Evolutionary conservation across 1,140 invertebrate genomes (phyloP).

Genomic region (Drosophila equinoxialis): DNA sequence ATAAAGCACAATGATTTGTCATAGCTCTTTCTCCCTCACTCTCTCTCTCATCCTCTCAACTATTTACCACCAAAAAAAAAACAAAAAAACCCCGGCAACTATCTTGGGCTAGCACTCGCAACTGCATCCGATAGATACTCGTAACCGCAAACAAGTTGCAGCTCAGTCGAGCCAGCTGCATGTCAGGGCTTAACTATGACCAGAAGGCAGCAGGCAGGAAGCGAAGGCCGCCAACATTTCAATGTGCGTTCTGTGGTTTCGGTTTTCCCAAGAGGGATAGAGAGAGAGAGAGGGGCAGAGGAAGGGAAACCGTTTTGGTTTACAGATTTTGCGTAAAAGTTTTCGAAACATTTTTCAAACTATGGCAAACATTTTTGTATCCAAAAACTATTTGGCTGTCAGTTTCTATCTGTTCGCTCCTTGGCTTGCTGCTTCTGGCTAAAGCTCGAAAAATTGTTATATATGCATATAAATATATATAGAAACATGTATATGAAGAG

Average conservation of each 20-base stretch:
- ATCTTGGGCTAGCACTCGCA: constrained; percentile 43
- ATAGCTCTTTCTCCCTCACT: constrained; percentile 17
- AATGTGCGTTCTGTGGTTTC: constrained; percentile 71
- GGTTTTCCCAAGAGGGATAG: background rate
- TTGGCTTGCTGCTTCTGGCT: background rate
- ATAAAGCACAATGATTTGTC: constrained; percentile 75
- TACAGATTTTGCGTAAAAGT: constrained; percentile 70
- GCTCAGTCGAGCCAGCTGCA: constrained; percentile 57
- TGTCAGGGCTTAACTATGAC: constrained; percentile 21
- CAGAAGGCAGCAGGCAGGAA: constrained; percentile 4
- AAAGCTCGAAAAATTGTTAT: constrained; percentile 10
- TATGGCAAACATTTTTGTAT: constrained; percentile 76
- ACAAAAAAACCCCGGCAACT: constrained; percentile 16
- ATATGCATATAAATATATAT: constrained; percentile 38
- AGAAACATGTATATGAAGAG: constrained; percentile 20
- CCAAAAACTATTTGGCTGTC: constrained; percentile 75
- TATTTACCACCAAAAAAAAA: constrained; percentile 60
- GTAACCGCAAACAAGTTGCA: constrained; percentile 74
- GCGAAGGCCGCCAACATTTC: constrained; percentile 29
- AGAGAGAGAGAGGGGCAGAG: background rate
- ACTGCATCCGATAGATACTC: constrained; percentile 63
- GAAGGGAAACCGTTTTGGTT: constrained; percentile 7
- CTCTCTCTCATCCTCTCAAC: constrained; percentile 39
- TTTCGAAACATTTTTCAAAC: constrained; percentile 70
- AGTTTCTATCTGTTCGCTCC: constrained; percentile 53